A percentile compares a stretch with the other conserved stretches of the same genome.
These are phyloP conservation scores for Tribolium freemani DNA, from an alignment of 2,888 invertebrate species.

Conservation along the genomic window DNA sequence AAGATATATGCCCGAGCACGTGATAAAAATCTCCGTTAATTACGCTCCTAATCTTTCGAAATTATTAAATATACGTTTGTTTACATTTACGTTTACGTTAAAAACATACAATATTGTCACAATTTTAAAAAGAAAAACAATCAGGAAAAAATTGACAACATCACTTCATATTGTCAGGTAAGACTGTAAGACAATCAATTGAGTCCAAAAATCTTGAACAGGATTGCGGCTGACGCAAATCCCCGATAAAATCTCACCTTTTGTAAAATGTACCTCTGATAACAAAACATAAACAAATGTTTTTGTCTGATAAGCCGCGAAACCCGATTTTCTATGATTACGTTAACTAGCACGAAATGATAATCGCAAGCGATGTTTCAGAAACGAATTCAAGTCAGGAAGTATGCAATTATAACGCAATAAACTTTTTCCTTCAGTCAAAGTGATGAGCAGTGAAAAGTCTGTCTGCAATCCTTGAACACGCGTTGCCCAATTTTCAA, in stretches of 20 bases:
- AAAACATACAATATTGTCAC: too few species aligned
- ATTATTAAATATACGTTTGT: too few species aligned
- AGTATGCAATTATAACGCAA: conserved; percentile 12
- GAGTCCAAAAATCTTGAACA: not conserved
- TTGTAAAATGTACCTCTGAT: not conserved
- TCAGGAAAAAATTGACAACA: too few species aligned
- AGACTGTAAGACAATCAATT: not conserved
- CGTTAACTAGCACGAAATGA: not conserved
- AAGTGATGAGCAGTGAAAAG: conserved; percentile 1
- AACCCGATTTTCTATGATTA: not conserved
- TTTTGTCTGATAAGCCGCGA: conserved; percentile 1
- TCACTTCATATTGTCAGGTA: too few species aligned
- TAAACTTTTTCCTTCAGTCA: not conserved
- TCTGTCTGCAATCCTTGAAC: not conserved
- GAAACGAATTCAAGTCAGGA: not conserved
- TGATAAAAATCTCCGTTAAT: too few species aligned
- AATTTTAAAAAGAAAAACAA: too few species aligned
- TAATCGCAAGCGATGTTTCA: not conserved
- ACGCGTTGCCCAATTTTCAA: not conserved
- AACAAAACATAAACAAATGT: conserved; percentile 6
- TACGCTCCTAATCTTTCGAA: too few species aligned
- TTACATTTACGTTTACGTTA: too few species aligned
- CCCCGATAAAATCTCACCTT: conserved; percentile 9
- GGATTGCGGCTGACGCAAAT: conserved; percentile 10
- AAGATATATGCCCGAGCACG: too few species aligned